Conservation (phyloP, 2,888 invertebrate genomes). For the Tiphia femorata region DNA sequence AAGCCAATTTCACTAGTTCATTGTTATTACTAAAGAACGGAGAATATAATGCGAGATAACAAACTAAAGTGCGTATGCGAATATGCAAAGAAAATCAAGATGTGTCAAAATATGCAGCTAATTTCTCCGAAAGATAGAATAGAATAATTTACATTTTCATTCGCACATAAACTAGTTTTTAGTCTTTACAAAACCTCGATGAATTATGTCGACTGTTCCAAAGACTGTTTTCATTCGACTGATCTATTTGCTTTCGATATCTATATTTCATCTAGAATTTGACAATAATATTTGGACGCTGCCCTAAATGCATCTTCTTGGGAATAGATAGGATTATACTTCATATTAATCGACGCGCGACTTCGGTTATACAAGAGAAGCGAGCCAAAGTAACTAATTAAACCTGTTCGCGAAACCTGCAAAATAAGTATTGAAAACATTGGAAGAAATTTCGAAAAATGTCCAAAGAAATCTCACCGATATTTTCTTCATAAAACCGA, state of each 20-base stretch:
- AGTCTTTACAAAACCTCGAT: no score
- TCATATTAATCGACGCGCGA: slow-evolving; percentile 71
- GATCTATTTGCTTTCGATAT: slow-evolving; percentile 16
- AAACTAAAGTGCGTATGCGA: no score
- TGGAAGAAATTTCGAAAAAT: not conserved
- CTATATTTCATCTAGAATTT: slow-evolving; percentile 8
- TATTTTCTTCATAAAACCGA: not conserved
- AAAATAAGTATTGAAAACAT: not conserved
- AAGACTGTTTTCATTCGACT: no score
- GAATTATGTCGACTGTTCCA: no score
- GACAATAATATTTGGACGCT: slow-evolving; percentile 33
- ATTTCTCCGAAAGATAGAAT: no score
- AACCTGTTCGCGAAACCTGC: not conserved
- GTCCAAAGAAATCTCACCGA: not conserved
- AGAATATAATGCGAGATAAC: no score
- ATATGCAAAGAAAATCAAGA: no score
- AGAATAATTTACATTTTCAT: no score
- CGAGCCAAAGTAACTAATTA: not conserved
- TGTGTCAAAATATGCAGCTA: no score
- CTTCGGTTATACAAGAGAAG: slow-evolving; percentile 73
- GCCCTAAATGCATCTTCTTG: slow-evolving; percentile 62
- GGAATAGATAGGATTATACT: slow-evolving; percentile 70
- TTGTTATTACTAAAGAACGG: no score
- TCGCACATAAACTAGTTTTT: no score
- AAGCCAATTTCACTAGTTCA: no score